Conservation (phyloP, 2,888 invertebrate species). For the Ametastegia equiseti region DNA sequence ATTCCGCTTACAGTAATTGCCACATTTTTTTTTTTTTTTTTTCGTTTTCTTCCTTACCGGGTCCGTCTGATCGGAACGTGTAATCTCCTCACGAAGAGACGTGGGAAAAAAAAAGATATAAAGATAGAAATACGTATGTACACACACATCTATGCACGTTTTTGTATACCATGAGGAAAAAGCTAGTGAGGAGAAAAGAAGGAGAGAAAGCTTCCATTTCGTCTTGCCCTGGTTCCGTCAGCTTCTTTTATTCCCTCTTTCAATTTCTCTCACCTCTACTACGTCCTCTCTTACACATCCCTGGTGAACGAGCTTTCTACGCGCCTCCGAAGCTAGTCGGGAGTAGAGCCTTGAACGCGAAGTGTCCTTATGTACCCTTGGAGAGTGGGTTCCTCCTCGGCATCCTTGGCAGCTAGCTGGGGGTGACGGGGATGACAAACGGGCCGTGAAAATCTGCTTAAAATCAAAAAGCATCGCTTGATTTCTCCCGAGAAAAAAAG, state of each 20-base stretch:
- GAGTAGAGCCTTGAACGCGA: conserved; percentile 30
- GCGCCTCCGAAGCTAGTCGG: not conserved
- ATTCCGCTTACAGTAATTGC: conserved; percentile 26
- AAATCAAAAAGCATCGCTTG: conserved; percentile 35
- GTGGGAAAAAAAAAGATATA: not conserved
- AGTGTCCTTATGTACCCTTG: conserved; percentile 29
- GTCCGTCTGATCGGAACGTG: conserved; percentile 29
- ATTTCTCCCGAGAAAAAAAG: conserved; percentile 6
- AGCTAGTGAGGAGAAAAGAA: not conserved
- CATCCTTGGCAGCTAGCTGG: not conserved
- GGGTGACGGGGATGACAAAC: conserved; percentile 2
- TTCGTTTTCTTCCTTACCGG: not conserved
- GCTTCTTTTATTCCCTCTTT: conserved; percentile 52
- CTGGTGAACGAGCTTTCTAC: not conserved
- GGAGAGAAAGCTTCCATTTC: conserved; percentile 50
- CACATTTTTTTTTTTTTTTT: too few species aligned
- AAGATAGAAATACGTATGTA: conserved; percentile 16
- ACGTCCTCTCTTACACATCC: conserved; percentile 32
- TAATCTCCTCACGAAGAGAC: not conserved
- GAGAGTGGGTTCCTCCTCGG: not conserved
- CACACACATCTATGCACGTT: not conserved
- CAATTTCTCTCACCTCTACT: conserved; percentile 48
- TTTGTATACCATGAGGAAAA: not conserved
- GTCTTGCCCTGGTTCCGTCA: conserved; percentile 57
- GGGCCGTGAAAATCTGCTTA: conserved; percentile 22